A percentile compares a stretch with the other conserved stretches of the same genome.
Conservation (phyloP, 2,888 invertebrate genomes). For the Vesta saturnalis region DNA sequence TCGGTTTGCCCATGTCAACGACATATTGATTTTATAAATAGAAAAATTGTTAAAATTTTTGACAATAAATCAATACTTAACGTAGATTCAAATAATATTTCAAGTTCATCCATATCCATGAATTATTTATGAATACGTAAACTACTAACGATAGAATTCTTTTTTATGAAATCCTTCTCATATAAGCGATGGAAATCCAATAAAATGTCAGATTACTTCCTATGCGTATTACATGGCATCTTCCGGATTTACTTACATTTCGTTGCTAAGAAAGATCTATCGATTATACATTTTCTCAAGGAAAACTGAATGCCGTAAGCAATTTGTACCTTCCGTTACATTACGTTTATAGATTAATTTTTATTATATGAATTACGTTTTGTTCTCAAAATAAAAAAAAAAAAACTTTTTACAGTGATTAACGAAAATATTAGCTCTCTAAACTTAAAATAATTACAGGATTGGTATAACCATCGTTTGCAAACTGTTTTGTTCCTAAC, state of each 20-base stretch:
- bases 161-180: constrained; percentile 14
- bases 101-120: constrained; percentile 23
- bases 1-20: not conserved
- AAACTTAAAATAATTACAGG: no score
- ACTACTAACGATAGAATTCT: constrained; percentile 33
- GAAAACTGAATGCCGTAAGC: not conserved
- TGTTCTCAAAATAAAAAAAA: not conserved
- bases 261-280: constrained; percentile 19
- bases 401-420: no score
- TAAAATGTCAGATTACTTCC: constrained; percentile 29
- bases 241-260: constrained; percentile 26
- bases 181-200: constrained; percentile 36
- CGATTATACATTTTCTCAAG: constrained; percentile 15
- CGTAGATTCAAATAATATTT: constrained; percentile 31
- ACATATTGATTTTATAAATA: not conserved
- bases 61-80: constrained; percentile 28
- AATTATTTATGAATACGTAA: constrained; percentile 31
- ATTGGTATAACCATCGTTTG: no score
- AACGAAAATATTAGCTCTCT: not conserved
- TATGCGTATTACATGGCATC: constrained; percentile 21
- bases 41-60: not conserved
- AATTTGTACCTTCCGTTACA: constrained; percentile 12
- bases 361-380: not conserved
- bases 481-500: no score
- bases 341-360: not conserved